Conservation (phyloP, 2,113 vertebrate genomes). For the Garra rufa region DNA sequence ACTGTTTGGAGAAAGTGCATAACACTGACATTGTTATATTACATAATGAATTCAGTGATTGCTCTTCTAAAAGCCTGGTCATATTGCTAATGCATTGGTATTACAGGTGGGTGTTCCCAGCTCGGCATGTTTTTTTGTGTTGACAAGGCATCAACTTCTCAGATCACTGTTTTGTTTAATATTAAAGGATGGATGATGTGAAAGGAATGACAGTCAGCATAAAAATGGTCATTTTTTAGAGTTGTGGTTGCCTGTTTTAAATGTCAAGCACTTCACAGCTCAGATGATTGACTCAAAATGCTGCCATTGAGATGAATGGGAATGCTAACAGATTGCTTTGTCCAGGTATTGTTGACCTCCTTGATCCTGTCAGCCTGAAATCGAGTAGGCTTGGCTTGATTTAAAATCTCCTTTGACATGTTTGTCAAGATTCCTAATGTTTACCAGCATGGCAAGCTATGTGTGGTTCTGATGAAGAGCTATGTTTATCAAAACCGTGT, state of each 20-base stretch:
- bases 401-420: neutral
- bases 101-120: slow-evolving; percentile 1
- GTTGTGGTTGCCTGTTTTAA: neutral
- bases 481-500: neutral
- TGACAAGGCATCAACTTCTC: neutral
- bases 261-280: neutral
- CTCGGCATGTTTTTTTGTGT: neutral
- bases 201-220: neutral
- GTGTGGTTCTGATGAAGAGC: neutral
- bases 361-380: neutral
- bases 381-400: neutral
- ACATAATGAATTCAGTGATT: neutral
- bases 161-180: neutral
- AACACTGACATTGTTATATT: neutral
- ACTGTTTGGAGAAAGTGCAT: neutral
- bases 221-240: neutral
- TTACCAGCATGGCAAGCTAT: neutral
- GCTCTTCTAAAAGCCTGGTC: neutral
- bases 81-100: neutral
- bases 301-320: neutral
- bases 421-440: neutral
- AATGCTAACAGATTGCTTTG: neutral
- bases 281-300: neutral
- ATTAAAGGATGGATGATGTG: neutral
- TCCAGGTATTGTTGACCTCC: neutral